Evolutionary conservation across 1,140 invertebrate genomes (phyloP), one percentile per base, ranked within the genome.

Genomic region (Calliphora vicina): DNA sequence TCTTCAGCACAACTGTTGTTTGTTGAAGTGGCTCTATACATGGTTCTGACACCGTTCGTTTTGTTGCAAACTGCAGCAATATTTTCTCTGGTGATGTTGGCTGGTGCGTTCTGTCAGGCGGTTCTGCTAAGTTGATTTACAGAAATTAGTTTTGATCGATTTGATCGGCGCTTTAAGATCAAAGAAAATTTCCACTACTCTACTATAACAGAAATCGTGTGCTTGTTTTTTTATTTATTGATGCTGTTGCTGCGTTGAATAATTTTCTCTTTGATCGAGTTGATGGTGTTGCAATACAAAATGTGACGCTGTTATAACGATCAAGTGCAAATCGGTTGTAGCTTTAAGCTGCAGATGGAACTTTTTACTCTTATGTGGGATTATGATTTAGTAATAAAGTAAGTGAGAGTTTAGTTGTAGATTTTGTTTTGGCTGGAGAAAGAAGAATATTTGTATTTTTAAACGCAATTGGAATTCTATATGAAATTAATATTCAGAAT

Each of bases 81-180:
- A 45, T 25, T 45, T 35, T 67, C 12, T 67, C 20, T 67, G 23
- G 5, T 23, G 23, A 8, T 5, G 35, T 35, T 35, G 35, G 6
- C n/a, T 20, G 57, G 5, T 67, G 57, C 57, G 57, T 67, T 67
- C 45, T 57, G 50, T 57, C 61, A 67, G 61, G 61, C 61, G 61
- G 61, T 67, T 67, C 61, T 43, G 82, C 74, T 67, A 67, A 61
- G 82, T 71, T 80, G 82, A 83, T 76, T 80, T 80, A 80, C 82
- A 83, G 86, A 89, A 89, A 90, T 90, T 90, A 88, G 87, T 88
- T 89, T 90, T 90, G 88, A 90, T 90, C 88, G 88, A 90, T 90
- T 90, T 90, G 88, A 90, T 90, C 88, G 88, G 87, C 88, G 88
- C 88, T 88, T 85, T 83, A 85, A 89, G 87, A 90, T 90, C 88